These are phyloP conservation scores for Cebus imitator DNA, from an alignment of 2,113 vertebrate genomes.

Conservation along the genomic window DNA sequence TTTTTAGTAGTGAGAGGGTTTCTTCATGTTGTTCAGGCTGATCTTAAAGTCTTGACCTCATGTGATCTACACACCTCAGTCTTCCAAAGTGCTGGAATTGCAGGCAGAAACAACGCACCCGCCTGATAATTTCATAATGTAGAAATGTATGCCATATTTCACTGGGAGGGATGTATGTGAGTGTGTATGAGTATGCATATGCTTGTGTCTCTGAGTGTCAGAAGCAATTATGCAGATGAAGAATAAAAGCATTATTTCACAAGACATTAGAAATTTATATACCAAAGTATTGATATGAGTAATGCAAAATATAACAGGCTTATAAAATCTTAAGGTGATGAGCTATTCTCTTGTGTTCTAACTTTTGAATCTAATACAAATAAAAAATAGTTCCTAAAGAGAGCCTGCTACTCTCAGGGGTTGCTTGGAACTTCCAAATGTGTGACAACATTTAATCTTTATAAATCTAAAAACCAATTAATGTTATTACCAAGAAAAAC, in stretches of 20 bases:
- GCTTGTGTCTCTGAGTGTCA: not conserved
- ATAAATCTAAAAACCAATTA: not conserved
- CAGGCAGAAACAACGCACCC: too few relatives aligned
- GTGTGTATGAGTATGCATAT: not conserved
- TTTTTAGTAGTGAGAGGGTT: too few relatives aligned
- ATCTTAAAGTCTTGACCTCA: too few relatives aligned
- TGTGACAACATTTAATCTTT: not conserved
- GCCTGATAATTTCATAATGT: not conserved
- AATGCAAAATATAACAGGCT: not conserved
- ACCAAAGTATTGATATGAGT: not conserved
- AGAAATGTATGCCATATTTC: not conserved
- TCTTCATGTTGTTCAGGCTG: too few relatives aligned
- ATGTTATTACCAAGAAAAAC: not conserved
- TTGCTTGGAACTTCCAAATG: not conserved
- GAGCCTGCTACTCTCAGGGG: not conserved
- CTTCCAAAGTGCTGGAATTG: too few relatives aligned
- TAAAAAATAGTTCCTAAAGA: not conserved
- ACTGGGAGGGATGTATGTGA: not conserved
- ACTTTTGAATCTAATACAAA: not conserved
- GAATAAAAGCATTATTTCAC: not conserved
- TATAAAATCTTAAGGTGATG: not conserved
- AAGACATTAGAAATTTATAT: not conserved
- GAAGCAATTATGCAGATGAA: not conserved
- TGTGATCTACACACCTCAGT: too few relatives aligned
- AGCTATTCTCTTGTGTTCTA: not conserved